These are phyloP conservation scores for Euwallacea similis DNA, from an alignment of 1,140 invertebrate species.

Conservation along the genomic window DNA sequence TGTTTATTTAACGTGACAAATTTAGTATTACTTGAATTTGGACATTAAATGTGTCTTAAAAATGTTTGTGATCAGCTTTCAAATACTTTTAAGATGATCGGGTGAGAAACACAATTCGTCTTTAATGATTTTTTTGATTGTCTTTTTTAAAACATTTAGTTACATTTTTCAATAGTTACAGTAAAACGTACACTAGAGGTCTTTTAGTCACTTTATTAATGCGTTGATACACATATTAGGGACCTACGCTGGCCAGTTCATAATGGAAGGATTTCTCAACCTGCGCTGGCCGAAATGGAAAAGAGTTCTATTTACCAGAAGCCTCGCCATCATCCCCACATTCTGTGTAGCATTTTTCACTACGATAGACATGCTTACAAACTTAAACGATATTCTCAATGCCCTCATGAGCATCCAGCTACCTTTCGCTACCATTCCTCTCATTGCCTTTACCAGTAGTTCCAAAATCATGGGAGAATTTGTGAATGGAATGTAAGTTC, in stretches of 20 bases:
- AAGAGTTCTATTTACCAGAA: conserved; percentile 81
- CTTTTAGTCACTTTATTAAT: no score
- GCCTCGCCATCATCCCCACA: conserved; percentile 88
- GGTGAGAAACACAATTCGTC: no score
- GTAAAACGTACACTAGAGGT: no score
- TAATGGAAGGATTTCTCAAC: conserved; percentile 87
- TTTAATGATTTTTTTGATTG: not conserved
- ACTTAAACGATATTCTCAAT: conserved; percentile 90
- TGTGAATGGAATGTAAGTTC: conserved; percentile 69
- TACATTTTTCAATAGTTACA: not conserved
- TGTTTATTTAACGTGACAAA: no score
- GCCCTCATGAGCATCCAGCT: conserved; percentile 85
- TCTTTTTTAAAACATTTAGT: no score
- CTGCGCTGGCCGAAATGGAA: conserved; percentile 88
- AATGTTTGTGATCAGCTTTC: no score
- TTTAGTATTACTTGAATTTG: no score
- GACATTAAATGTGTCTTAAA: no score
- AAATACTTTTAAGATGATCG: no score
- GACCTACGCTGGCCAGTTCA: conserved; percentile 76
- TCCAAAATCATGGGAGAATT: conserved; percentile 82
- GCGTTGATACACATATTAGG: conserved; percentile 26
- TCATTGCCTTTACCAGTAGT: conserved; percentile 85
- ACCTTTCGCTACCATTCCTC: conserved; percentile 82
- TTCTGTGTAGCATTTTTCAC: conserved; percentile 77
- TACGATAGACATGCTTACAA: conserved; percentile 74